Base-by-base conservation (phyloP, 2,888 invertebrate species). In the Celastrina argiolus region DNA sequence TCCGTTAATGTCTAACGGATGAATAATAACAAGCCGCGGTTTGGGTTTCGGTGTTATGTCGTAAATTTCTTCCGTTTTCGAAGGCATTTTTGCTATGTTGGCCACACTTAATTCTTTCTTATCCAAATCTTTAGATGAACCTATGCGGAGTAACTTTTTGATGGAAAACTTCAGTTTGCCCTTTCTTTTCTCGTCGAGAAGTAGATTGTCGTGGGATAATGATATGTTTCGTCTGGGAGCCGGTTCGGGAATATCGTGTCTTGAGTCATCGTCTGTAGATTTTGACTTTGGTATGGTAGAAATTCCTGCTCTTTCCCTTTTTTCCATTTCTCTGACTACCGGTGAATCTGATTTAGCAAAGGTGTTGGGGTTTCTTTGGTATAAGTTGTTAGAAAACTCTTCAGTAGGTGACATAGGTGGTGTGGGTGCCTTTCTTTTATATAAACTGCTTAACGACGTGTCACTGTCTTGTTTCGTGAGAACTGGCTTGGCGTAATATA, bases 1-100 rank as follows among this genome's bases (percentile, higher is more conserved):
- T 36, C 96, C 95, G 81, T 96, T 96, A 69, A 97, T 92, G 77
- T 97, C 97, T 74, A 96, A 91, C 14, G 97, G 97, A 91, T 97
- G 97, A 70, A 97, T 96, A 73, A 97, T 97, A 69, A 97, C 96
- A 28, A 97, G 90, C 16, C 96, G 93, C 2, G 95, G 95, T 77
- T 95, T 96, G 6, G 94, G 93, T 75, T 93, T 92, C 7, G 93
- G 93, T 22, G 92, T 92, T 63, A 92, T 83, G 56, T 93, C 92
- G 67, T 85, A 88, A 39, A 92, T 87, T 69, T 94, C 93, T 70
- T 93, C 93, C 63, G 80, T 77, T 76, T 92, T 92, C 59, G 84
- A 83, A 0, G 92, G 90, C 56, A 92, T 83, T 69, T 93, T 93
- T 14, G 85, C 76, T 4, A 87, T 80, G 45, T 85, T 76, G 14